Evolutionary conservation across 2,797 vertebrate genomes (phyloP).

Genomic region (Alcedo quadribrachys): DNA sequence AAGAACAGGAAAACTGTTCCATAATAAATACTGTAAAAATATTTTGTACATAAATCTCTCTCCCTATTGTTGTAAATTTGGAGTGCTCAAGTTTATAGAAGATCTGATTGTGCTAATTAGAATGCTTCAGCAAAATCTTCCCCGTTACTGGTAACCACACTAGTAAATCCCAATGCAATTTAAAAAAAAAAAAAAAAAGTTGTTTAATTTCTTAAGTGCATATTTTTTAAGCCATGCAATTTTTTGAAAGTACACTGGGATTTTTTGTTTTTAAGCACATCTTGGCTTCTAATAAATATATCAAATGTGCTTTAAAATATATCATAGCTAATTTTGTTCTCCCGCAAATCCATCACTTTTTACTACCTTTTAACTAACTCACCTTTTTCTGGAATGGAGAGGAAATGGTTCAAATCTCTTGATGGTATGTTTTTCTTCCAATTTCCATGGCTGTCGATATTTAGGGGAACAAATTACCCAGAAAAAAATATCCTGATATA

Average conservation of each 20-base stretch:
- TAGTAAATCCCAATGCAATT: constrained; percentile 41
- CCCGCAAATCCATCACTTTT: not conserved
- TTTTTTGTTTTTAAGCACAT: constrained; percentile 52
- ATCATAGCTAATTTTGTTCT: constrained; percentile 20
- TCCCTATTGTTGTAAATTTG: not conserved
- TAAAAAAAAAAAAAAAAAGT: not conserved
- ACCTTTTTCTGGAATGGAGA: not conserved
- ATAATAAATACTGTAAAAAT: not conserved
- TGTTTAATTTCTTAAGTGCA: constrained; percentile 37
- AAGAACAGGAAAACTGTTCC: not conserved
- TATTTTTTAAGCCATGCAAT: constrained; percentile 35
- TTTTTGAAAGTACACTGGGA: constrained; percentile 8
- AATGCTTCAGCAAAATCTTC: constrained; percentile 22
- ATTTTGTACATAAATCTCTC: not conserved
- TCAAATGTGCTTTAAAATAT: constrained; percentile 43
- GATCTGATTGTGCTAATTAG: constrained; percentile 34
- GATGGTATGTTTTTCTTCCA: not conserved
- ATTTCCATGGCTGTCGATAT: not conserved
- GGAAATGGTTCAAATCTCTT: not conserved
- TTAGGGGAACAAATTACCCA: not conserved
- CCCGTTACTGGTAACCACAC: not conserved
- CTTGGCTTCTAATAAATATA: constrained; percentile 65
- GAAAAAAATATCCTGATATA: not conserved
- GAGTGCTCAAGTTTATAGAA: not conserved
- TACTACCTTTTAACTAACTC: not conserved